These are phyloP conservation scores for Eucriotettix oculatus DNA, from an alignment of 2,888 invertebrate species.

Conservation along the genomic window DNA sequence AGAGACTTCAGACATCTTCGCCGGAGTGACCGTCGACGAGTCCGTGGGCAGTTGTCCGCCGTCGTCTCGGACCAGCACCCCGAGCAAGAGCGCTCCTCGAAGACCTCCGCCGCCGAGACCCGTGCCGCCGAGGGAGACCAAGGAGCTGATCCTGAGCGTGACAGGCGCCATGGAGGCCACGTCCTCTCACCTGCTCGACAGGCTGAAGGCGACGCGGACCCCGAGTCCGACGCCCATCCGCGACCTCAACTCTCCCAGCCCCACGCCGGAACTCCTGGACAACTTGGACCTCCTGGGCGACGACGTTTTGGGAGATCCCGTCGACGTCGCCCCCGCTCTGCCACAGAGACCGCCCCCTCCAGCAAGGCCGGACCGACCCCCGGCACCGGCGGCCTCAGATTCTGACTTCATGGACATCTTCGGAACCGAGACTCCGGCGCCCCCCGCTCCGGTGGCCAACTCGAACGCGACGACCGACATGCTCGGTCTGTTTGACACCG, in stretches of 20 bases:
- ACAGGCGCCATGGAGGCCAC: conserved; percentile 81
- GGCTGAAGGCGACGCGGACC: conserved; percentile 68
- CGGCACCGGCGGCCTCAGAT: conserved; percentile 15
- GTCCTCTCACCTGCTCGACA: conserved; percentile 64
- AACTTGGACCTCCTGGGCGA: neutral
- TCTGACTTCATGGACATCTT: conserved; percentile 17
- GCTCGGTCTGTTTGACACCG: conserved; percentile 7
- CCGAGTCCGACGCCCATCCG: conserved; percentile 75
- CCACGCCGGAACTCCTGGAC: conserved; percentile 47
- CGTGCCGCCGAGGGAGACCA: conserved; percentile 54
- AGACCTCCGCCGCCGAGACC: conserved; percentile 23
- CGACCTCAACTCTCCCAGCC: conserved; percentile 69
- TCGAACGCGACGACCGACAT: conserved; percentile 7
- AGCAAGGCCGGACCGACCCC: conserved; percentile 8
- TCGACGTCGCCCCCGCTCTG: neutral
- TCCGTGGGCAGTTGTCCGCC: conserved; percentile 8
- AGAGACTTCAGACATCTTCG: conserved; percentile 8
- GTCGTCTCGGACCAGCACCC: conserved; percentile 5
- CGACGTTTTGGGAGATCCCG: conserved; percentile 12
- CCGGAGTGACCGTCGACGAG: neutral
- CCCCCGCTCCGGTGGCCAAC: conserved; percentile 3
- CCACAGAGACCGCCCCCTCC: conserved; percentile 9
- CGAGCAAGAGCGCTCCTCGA: conserved; percentile 12
- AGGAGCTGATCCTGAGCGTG: conserved; percentile 68
- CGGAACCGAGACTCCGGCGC: conserved; percentile 7